Conservation (phyloP, 2,797 vertebrate genomes). For the Anableps anableps region DNA sequence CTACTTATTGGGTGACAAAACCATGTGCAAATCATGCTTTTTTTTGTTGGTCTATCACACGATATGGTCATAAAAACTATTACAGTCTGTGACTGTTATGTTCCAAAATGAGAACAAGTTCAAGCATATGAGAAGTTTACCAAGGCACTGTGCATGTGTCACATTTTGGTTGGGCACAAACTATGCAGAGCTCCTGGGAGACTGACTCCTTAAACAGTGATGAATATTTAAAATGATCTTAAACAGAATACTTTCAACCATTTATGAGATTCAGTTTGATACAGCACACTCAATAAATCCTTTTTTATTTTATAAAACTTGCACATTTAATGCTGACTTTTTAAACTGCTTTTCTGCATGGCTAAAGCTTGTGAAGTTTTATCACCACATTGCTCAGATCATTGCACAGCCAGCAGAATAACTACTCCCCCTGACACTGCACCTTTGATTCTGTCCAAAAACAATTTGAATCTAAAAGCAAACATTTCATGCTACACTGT, state of each 20-base stretch:
- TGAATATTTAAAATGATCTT: background rate
- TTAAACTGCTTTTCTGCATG: conserved; percentile 3
- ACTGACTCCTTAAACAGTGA: background rate
- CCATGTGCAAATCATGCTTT: background rate
- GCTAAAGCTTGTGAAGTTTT: background rate
- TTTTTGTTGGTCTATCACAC: background rate
- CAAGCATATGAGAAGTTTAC: background rate
- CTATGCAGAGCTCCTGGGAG: background rate
- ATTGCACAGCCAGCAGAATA: background rate
- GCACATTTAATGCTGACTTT: background rate
- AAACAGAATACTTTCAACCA: background rate
- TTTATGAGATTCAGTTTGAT: background rate
- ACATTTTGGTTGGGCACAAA: background rate
- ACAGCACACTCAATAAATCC: background rate
- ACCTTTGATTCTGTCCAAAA: conserved; percentile 2
- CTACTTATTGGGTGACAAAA: background rate
- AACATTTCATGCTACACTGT: background rate
- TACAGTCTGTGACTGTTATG: background rate
- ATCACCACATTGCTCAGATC: conserved; percentile 8
- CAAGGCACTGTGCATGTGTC: background rate
- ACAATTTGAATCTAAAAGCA: background rate
- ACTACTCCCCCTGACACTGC: background rate
- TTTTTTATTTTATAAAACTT: conserved; percentile 1
- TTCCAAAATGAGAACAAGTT: background rate
- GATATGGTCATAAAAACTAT: background rate